Base-by-base conservation (phyloP, 2,797 vertebrate species). In the Esox lucius region DNA sequence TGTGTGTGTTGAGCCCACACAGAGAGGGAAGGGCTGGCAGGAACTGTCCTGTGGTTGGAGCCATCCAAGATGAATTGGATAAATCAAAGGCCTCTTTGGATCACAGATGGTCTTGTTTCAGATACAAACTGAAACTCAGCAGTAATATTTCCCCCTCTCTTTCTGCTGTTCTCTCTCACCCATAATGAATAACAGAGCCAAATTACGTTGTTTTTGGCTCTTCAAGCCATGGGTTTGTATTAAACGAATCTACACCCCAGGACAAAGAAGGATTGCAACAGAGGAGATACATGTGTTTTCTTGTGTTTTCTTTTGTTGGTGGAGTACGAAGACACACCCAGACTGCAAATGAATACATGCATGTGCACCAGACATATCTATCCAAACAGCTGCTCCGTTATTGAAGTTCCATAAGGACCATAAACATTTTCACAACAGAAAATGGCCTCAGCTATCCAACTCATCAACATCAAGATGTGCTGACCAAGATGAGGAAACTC, bases 251-350 rank as follows among this genome's bases (percentile, higher is more conserved):
- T 15, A 33, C 48, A 26, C 13, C 56, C 28, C 71, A 68, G 68
- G 12, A 39, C 48, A 61, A 42, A 31, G 16, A 61, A 9, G 5
- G 35, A 46, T 79, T 71, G 26, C 80, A 76, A 15, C 19, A 71
- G 1, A 66, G 4, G 11, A 62, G 7, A 2, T 39, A 49, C 42
- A 46, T n/a, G 35, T 69, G 48, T 69, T 80, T 67, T 17, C 1
- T 0, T 49, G 70, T 66, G 80, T 88, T 87, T 79, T 81, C 80
- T 82, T 66, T 11, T 42, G 66, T 13, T 80, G n/a, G 78, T 84
- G 68, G 78, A 70, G 61, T 71, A 65, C 89, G 78, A 76, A 76
- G 68, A 84, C 61, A 75, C 81, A 84, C 82, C 80, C 79, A 73
- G 26, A 65, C 48, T 68, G 51, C 49, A 79, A 62, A 62, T 70